Evolutionary conservation across 2,797 vertebrate species (phyloP), one percentile per base, ranked within the genome.

Genomic region (Sphaeramia orbicularis): DNA sequence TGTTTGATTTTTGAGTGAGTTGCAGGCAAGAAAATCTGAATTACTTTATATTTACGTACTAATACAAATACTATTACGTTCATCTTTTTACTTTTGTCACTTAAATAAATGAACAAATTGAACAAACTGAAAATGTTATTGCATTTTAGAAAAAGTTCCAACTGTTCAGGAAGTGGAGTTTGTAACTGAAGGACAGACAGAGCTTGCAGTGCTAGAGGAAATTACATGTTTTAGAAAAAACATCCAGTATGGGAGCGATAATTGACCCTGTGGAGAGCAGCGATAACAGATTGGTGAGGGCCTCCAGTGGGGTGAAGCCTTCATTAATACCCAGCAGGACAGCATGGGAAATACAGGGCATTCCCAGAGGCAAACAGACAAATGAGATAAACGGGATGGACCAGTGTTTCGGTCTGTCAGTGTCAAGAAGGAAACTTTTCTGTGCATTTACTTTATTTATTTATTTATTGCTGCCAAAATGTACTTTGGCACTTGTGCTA

Each of bases 271-370:
- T 62, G 79, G 81, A 86, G 74, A 76, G 67, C 66, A 76, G 80
- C 74, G 76, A 73, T 70, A 44, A 85, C 7, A 30, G 61, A 35
- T 49, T 11, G 1, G 36, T 35, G 47, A 63, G 45, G 73, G 59
- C 73, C 47, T 83, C 79, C 90, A 88, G 82, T 86, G 81, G 86
- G 71, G 88, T 37, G 12, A 83, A 86, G 73, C 76, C 89, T 94
- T 94, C 90, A 92, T 94, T 91, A 94, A 82, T 47, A 48, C 93
- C 84, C 94, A 93, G 92, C 90, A 85, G 91, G 93, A 41, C 53
- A 68, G 65, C 89, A 75, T 90, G 90, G 89, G 91, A 92, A 92
- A 91, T 82, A 77, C 75, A 65, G 83, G 69, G 57, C 63, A 67
- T 81, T 85, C 73, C 80, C 80, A 74, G 72, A 84, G 79, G 85